A percentile compares a stretch with the other conserved stretches of the same genome.
These are phyloP conservation scores for Phoxinus phoxinus DNA, from an alignment of 2,113 vertebrate genomes.

Conservation along the genomic window DNA sequence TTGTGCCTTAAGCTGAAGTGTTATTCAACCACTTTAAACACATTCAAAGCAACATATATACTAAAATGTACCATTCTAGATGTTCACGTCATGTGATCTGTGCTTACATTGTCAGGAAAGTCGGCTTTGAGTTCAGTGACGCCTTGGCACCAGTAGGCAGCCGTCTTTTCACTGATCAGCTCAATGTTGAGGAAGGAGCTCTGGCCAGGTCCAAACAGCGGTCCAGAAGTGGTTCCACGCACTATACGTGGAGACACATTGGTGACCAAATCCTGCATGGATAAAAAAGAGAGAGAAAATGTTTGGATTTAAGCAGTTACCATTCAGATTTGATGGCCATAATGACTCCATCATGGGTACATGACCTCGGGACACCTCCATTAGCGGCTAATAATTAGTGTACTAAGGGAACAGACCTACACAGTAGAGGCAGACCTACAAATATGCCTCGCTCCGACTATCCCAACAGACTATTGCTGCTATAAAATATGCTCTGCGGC, in stretches of 20 bases:
- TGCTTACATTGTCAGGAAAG: conserved; percentile 84
- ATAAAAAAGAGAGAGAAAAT: conserved; percentile 37
- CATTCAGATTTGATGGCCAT: neutral
- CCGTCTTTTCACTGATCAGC: conserved; percentile 94
- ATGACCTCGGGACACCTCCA: conserved; percentile 5
- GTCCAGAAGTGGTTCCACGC: conserved; percentile 88
- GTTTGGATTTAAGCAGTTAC: neutral
- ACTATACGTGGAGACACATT: conserved; percentile 94
- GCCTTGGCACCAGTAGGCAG: conserved; percentile 90
- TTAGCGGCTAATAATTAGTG: conserved; percentile 21
- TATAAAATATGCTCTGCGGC: conserved; percentile 26
- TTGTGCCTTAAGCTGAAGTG: too few relatives aligned
- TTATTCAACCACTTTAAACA: too few relatives aligned
- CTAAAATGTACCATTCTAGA: too few relatives aligned
- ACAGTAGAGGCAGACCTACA: neutral
- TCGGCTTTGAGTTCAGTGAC: conserved; percentile 87
- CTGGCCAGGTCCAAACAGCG: conserved; percentile 85
- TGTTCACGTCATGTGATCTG: neutral
- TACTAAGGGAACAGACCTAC: conserved; percentile 24
- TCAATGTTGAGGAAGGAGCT: conserved; percentile 94
- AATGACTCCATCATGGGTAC: neutral
- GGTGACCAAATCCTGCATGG: conserved; percentile 88
- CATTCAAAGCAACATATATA: too few relatives aligned
- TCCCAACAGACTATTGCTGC: conserved; percentile 8
- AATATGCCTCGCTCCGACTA: neutral